phyloP scores from a whole-genome alignment of 2,888 invertebrate genomes.

The Pyrrhia umbra region DNA sequence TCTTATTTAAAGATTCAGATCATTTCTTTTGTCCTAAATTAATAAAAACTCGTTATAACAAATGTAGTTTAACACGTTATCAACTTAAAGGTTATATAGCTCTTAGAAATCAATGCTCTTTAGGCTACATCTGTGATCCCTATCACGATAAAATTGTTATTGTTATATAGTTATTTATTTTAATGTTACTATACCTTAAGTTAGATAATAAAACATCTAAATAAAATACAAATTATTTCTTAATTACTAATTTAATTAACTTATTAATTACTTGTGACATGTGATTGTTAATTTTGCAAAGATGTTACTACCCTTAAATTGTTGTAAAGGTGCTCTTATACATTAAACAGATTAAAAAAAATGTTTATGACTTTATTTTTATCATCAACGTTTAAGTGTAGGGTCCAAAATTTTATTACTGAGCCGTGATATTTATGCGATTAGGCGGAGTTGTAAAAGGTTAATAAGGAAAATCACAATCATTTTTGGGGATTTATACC shows the following conservation, averaged over 20 bases:
- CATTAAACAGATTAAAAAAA: constrained; percentile 51
- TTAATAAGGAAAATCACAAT: constrained; percentile 51
- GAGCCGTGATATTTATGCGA: constrained; percentile 41
- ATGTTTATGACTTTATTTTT: constrained; percentile 50
- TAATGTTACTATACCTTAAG: constrained; percentile 8
- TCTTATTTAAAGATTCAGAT: too few relatives aligned
- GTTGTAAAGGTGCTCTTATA: constrained; percentile 49
- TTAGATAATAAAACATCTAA: not conserved
- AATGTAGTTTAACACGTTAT: constrained; percentile 19
- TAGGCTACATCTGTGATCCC: constrained; percentile 88
- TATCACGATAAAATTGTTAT: constrained; percentile 76
- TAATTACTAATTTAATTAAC: constrained; percentile 25
- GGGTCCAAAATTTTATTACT: constrained; percentile 48
- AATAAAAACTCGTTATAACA: too few relatives aligned
- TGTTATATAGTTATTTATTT: constrained; percentile 58
- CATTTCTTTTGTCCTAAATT: too few relatives aligned
- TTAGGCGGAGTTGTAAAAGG: constrained; percentile 30
- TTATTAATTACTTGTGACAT: constrained; percentile 7
- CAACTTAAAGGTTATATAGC: constrained; percentile 44
- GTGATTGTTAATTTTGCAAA: constrained; percentile 34
- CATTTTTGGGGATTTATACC: constrained; percentile 18
- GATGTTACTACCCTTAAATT: constrained; percentile 36
- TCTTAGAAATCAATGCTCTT: constrained; percentile 76
- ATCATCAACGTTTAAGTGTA: constrained; percentile 19
- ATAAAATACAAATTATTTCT: constrained; percentile 31